These are phyloP conservation scores for Hyaena hyaena DNA, from an alignment of 2,113 vertebrate genomes.

Conservation along the genomic window DNA sequence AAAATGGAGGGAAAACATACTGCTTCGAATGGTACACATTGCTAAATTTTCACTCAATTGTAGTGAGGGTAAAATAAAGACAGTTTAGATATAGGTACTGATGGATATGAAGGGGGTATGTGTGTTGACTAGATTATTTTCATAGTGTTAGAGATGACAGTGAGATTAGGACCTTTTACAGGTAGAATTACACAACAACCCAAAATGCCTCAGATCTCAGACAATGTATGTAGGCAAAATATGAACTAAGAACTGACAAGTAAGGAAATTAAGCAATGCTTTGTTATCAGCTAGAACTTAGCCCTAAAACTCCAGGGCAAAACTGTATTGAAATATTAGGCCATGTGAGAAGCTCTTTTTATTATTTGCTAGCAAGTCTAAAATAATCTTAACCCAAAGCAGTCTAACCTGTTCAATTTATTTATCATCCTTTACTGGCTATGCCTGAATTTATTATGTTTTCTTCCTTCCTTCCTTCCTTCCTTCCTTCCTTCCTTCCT, in stretches of 20 bases:
- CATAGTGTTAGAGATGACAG: neutral
- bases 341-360: neutral
- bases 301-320: neutral
- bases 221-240: neutral
- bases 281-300: neutral
- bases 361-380: neutral
- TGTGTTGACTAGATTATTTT: neutral
- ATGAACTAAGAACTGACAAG: neutral
- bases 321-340: slow-evolving; percentile 5
- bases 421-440: neutral
- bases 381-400: neutral
- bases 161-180: neutral
- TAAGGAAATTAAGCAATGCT: neutral
- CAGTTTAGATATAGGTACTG: neutral
- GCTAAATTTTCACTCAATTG: neutral
- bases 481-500: neutral
- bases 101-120: neutral
- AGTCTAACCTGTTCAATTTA: neutral
- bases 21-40: neutral
- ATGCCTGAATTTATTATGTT: neutral
- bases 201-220: neutral
- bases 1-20: neutral
- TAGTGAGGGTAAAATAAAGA: neutral
- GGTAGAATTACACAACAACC: neutral
- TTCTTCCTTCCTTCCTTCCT: neutral